Evolutionary conservation across 2,888 invertebrate species (phyloP), one percentile per base, ranked within the genome.

Genomic region (Dioctria rufipes): DNA sequence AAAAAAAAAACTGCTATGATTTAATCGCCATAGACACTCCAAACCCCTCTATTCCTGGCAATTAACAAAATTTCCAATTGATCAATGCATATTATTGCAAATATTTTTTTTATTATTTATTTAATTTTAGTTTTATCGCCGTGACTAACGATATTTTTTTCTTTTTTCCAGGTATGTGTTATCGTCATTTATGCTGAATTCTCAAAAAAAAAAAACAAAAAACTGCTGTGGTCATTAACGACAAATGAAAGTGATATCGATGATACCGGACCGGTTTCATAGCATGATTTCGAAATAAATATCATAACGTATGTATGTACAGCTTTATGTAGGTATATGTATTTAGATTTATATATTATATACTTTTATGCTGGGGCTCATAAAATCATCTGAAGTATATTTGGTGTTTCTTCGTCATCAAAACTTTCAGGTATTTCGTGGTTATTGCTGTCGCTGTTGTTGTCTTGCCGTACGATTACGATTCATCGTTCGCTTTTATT

Each of bases 151-250:
- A 25, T 42, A 39, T 54, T 43, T 51, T 11, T 71, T 71, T 51
- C 39, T 71, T n/a, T 9, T 71, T 54, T 71, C 54, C 71, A 71
- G 71, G 71, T 71, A 71, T 51, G 71, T 54, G 51, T 39, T n/a
- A 51, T 54, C 37, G 58, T 2, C 5, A 6, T 6, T n/a, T 13
- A 43, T 3, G 40, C 42, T 43, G 11, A 51, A 51, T 37, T 51
- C 71, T 11, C 25, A 25, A 25, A 25, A 25, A 25, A 25, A 25
- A 25, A 25, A 25, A 25, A 25, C 0, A 25, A 54, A 71, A 51
- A 46, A 51, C 13, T 71, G 49, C 37, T 71, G 71, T 54, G 71
- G 71, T 71, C 71, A 71, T 71, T 54, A 71, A 46, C 67, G 13
- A 46, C 43, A 25, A 9, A 39, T 37, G 71, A 37, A 71, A 71